These are phyloP conservation scores for Calephelis perditalis DNA, from an alignment of 2,888 invertebrate genomes.

Conservation along the genomic window DNA sequence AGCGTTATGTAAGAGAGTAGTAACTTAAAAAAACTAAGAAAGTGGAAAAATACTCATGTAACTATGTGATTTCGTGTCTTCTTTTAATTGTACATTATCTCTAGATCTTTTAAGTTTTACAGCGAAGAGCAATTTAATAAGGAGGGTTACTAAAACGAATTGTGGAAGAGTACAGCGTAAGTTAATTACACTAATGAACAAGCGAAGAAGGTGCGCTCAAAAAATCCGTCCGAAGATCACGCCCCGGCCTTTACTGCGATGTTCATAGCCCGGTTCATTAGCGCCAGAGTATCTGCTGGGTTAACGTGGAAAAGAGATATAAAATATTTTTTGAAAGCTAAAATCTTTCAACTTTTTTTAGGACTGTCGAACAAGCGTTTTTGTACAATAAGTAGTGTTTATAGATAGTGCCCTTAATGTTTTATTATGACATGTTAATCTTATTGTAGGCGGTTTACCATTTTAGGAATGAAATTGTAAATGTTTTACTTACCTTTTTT, in stretches of 20 bases:
- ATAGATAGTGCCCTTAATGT: too few relatives aligned
- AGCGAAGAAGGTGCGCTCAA: slow-evolving; percentile 70
- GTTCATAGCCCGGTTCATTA: slow-evolving; percentile 74
- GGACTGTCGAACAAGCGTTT: too few relatives aligned
- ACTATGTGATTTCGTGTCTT: background rate
- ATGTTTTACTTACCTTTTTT: too few relatives aligned
- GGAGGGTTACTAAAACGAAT: slow-evolving; percentile 50
- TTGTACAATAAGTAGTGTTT: too few relatives aligned
- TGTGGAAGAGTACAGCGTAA: slow-evolving; percentile 64
- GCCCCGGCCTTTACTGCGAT: slow-evolving; percentile 73
- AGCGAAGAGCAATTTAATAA: slow-evolving; percentile 53
- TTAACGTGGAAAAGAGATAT: slow-evolving; percentile 42
- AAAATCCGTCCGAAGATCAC: slow-evolving; percentile 73
- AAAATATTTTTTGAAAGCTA: slow-evolving; percentile 20
- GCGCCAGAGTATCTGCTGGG: slow-evolving; percentile 48
- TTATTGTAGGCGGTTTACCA: too few relatives aligned
- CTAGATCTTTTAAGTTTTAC: slow-evolving; percentile 23
- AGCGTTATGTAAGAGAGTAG: too few relatives aligned
- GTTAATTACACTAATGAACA: slow-evolving; percentile 77
- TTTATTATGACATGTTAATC: too few relatives aligned
- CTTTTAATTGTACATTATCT: slow-evolving; percentile 1
- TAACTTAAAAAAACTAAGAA: too few relatives aligned
- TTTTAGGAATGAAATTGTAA: too few relatives aligned
- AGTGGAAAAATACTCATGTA: too few relatives aligned
- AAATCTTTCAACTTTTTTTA: too few relatives aligned